A percentile compares a stretch with the other conserved stretches of the same genome.
phyloP scores from a whole-genome alignment of 2,113 vertebrate species.

The Cephalopholis sonnerati region DNA sequence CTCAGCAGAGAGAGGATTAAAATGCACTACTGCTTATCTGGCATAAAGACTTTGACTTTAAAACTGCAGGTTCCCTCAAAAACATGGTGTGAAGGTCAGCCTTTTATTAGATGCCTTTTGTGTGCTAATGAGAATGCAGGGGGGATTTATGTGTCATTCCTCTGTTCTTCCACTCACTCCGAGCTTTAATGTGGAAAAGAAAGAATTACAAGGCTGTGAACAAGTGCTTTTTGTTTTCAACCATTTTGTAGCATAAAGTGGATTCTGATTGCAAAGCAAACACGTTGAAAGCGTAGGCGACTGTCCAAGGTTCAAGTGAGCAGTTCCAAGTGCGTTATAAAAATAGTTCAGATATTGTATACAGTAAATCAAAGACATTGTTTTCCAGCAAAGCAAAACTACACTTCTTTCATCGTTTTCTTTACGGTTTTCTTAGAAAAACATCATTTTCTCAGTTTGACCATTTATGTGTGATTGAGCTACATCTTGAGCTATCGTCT shows the following conservation, averaged over 20 bases:
- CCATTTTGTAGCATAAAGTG: conserved; percentile 29
- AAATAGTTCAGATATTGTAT: background rate
- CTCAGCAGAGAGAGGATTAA: conserved; percentile 87
- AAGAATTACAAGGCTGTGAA: conserved; percentile 56
- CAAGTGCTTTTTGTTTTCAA: conserved; percentile 57
- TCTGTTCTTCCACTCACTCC: conserved; percentile 56
- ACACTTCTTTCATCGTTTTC: background rate
- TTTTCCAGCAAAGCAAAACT: conserved; percentile 30
- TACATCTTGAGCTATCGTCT: background rate
- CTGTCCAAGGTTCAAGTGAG: conserved; percentile 21
- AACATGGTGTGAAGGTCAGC: conserved; percentile 83
- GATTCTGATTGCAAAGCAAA: conserved; percentile 45
- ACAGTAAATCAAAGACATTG: background rate
- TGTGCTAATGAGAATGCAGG: conserved; percentile 80
- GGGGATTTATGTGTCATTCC: conserved; percentile 64
- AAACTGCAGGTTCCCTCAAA: conserved; percentile 81
- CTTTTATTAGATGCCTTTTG: conserved; percentile 79
- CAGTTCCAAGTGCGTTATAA: conserved; percentile 3
- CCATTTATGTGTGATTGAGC: background rate
- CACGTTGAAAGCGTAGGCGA: conserved; percentile 17
- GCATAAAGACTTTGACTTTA: conserved; percentile 82
- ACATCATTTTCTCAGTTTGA: background rate
- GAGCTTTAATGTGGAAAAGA: conserved; percentile 56
- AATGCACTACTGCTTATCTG: conserved; percentile 84
- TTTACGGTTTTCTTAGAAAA: background rate